A percentile compares a stretch with the other conserved stretches of the same genome.
These are phyloP conservation scores for Lacerta bilineata DNA, from an alignment of 2,797 vertebrate species.

Conservation along the genomic window DNA sequence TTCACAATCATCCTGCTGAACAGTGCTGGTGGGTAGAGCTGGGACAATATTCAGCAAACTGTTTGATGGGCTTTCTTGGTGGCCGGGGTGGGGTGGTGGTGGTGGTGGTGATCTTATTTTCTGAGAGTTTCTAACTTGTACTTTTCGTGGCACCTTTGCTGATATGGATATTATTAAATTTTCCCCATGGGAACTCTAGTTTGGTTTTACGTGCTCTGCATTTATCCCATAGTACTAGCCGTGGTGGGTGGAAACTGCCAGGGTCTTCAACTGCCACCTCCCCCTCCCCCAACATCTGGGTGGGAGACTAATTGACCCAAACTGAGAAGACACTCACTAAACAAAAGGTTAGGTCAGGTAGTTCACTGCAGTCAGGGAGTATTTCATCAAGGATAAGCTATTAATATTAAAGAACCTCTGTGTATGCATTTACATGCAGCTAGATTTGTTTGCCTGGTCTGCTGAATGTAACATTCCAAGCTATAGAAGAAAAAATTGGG, in stretches of 20 bases:
- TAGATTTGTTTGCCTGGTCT: background rate
- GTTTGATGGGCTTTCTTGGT: background rate
- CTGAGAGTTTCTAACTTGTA: background rate
- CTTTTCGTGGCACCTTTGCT: background rate
- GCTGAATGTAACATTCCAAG: background rate
- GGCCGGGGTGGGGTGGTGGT: too few relatives aligned
- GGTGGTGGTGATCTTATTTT: background rate
- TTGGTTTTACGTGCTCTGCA: background rate
- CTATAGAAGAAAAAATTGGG: background rate
- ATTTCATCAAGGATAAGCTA: background rate
- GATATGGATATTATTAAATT: too few relatives aligned
- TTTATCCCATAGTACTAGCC: too few relatives aligned
- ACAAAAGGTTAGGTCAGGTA: background rate
- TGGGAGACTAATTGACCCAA: background rate
- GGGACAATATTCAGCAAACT: fast-evolving
- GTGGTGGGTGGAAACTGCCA: background rate
- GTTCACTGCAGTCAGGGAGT: background rate
- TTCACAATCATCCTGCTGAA: conserved; percentile 97
- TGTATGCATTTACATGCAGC: background rate
- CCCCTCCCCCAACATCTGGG: background rate
- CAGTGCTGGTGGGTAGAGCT: conserved; percentile 86
- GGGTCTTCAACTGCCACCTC: background rate
- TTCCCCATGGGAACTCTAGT: background rate
- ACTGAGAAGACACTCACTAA: background rate
- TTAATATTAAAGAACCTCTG: background rate